A percentile compares a stretch with the other conserved stretches of the same genome.
These are phyloP conservation scores for Chrysina gloriosa DNA, from an alignment of 2,888 invertebrate genomes.

Conservation along the genomic window DNA sequence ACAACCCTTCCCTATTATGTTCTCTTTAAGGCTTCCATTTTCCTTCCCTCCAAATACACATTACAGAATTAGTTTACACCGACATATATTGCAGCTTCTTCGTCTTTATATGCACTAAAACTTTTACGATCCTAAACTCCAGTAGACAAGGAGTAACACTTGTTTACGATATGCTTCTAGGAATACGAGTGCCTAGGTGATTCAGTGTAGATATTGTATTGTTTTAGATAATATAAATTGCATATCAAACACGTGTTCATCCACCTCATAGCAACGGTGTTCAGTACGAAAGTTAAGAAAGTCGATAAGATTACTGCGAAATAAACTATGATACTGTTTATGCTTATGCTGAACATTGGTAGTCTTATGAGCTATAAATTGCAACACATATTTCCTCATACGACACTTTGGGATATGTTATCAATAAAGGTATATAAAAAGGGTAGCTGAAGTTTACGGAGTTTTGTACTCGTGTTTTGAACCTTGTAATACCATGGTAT, in stretches of 20 bases:
- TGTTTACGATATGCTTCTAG: background rate
- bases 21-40: constrained; percentile 1
- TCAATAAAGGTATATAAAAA: constrained; percentile 20
- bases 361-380: too few species aligned
- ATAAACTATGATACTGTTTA: too few species aligned
- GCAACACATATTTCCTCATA: background rate
- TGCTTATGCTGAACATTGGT: too few species aligned
- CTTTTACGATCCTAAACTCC: constrained; percentile 27
- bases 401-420: background rate
- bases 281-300: background rate
- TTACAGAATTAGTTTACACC: constrained; percentile 14
- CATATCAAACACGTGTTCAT: background rate
- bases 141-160: constrained; percentile 6
- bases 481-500: constrained; percentile 3
- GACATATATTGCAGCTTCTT: background rate
- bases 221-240: constrained; percentile 3
- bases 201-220: background rate
- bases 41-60: background rate
- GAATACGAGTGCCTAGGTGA: background rate
- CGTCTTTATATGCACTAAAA: constrained; percentile 26
- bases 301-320: too few species aligned
- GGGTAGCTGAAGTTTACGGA: constrained; percentile 4
- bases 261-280: background rate
- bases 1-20: background rate
- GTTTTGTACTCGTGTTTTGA: constrained; percentile 16